phyloP scores from a whole-genome alignment of 35 echinoderm and acorn worm genomes.

The Amphiura filiformis region DNA sequence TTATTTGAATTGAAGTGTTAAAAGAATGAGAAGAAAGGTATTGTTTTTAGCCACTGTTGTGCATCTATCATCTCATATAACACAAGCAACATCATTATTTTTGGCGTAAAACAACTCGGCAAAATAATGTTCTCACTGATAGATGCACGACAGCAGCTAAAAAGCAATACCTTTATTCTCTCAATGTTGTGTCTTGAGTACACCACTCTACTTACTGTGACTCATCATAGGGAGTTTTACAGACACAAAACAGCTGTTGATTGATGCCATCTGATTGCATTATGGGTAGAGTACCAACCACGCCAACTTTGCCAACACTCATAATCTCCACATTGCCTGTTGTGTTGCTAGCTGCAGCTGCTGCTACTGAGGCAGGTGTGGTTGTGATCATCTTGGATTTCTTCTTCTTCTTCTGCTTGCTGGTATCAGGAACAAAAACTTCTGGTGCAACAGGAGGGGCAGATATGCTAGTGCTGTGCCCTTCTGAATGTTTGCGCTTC shows the following conservation, averaged over 20 bases:
- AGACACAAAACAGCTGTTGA: slow-evolving; percentile 85
- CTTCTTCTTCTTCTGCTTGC: background rate
- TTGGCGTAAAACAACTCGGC: too few relatives aligned
- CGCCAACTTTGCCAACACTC: background rate
- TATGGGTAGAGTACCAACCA: too few relatives aligned
- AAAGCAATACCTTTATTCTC: too few relatives aligned
- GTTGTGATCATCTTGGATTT: slow-evolving; percentile 25
- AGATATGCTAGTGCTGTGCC: background rate
- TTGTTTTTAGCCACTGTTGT: too few relatives aligned
- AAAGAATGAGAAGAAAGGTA: too few relatives aligned
- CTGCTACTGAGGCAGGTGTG: background rate
- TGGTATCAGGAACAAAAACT: background rate
- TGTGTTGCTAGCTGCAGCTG: slow-evolving; percentile 3
- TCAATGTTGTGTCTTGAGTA: too few relatives aligned
- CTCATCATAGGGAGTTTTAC: slow-evolving; percentile 90
- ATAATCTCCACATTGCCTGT: slow-evolving; percentile 2
- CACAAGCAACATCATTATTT: too few relatives aligned
- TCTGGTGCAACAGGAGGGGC: too few relatives aligned
- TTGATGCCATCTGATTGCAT: background rate
- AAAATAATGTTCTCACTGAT: too few relatives aligned
- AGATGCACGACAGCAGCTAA: too few relatives aligned
- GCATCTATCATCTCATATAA: too few relatives aligned
- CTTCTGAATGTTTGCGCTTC: slow-evolving; percentile 29
- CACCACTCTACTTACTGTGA: slow-evolving; percentile 78
- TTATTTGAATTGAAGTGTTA: too few relatives aligned